Evolutionary conservation across 2,113 vertebrate species (phyloP).

Genomic region (Calyptommatus sinebrachiatus): DNA sequence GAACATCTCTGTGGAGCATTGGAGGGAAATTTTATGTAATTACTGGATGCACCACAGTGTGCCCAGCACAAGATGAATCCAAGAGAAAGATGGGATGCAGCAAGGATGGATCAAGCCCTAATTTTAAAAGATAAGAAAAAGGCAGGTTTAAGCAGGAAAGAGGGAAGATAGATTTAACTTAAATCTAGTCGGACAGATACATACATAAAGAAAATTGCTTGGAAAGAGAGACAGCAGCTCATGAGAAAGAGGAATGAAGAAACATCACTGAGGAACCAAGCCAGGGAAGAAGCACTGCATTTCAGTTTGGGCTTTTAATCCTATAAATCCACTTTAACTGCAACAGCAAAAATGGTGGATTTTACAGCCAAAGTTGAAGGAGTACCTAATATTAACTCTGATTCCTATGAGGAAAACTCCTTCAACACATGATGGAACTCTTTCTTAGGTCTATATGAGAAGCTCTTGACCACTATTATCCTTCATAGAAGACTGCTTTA

Average conservation of each 20-base stretch:
- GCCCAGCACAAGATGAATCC: not conserved
- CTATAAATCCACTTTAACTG: constrained; percentile 7
- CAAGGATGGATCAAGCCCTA: not conserved
- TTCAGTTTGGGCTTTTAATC: not conserved
- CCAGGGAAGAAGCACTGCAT: not conserved
- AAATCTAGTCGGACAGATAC: not conserved
- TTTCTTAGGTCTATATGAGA: not conserved
- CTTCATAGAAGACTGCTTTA: not conserved
- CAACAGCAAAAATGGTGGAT: not conserved
- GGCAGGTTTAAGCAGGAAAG: not conserved
- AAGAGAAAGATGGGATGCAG: not conserved
- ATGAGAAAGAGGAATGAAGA: not conserved
- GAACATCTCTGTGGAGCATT: not conserved
- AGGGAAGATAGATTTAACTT: not conserved
- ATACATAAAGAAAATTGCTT: constrained; percentile 1
- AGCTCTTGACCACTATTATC: not conserved
- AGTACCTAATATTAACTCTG: not conserved
- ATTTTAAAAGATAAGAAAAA: not conserved
- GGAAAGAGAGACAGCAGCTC: not conserved
- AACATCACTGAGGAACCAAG: not conserved
- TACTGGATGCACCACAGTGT: not conserved
- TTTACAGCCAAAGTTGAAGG: not conserved
- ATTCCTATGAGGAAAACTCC: not conserved
- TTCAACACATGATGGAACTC: not conserved
- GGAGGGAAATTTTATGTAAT: not conserved